Base-by-base conservation (phyloP, 2,888 invertebrate species). In the Deladenus siricidicola region DNA sequence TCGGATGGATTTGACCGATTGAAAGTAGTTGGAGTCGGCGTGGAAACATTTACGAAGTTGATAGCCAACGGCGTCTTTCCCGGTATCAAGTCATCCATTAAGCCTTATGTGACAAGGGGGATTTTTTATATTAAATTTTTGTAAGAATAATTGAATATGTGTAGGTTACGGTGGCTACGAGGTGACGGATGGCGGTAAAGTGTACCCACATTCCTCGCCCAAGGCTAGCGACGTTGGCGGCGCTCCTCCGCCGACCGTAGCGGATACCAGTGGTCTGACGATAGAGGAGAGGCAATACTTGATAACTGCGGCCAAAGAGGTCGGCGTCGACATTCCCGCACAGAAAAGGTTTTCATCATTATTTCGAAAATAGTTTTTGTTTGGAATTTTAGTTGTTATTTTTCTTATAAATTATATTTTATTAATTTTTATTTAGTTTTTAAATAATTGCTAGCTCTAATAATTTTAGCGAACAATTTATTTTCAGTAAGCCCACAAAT, bases 281-380 rank as follows among this genome's bases (percentile, higher is more conserved):
- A 63, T 61, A 8, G 75, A 72, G 55, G 76, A 76, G 56, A 69
- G 70, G n/a, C 66, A 66, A 1, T 74, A 69, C 48, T 62, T 76
- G 47, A 61, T 76, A 30, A 68, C 71, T 49, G 74, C 74, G 1
- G 75, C 76, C 4, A 60, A 64, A 60, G 70, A 70, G 14, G 74
- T 76, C 10, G 69, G 70, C 23, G 73, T 69, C 43, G 47, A 39
- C 6, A 60, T 60, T 49, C 43, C 64, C 21, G 50, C 24, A 24
- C 39, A 47, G 55, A 43, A 30, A 24, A 21, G 39, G 19, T 45
- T 61, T 64, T 23, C 39, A 1, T 17, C 4, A 30, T 55, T 63
- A 14, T 14, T 59, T 4, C 14, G 44, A n/a, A 19, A n/a, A n/a
- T n/a, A n/a, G n/a, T n/a, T n/a, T n/a, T n/a, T n/a, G n/a, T 28